A percentile compares a stretch with the other conserved stretches of the same genome.
Conservation (phyloP, 2,888 invertebrate genomes). For the Acanthosepion lycidas region DNA sequence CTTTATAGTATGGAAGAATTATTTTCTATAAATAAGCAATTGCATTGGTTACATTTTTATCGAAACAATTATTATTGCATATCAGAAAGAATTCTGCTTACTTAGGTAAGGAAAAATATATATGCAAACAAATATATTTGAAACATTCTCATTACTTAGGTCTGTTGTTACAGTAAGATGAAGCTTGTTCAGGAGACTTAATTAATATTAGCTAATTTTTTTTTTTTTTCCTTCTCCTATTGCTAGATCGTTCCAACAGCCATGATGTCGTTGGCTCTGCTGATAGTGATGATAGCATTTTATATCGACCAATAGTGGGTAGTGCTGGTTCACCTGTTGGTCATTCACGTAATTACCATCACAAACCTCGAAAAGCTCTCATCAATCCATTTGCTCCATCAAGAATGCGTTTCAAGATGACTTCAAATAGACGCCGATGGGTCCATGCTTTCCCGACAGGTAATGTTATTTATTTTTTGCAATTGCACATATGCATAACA, state of each 20-base stretch:
- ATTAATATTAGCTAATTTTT: not conserved
- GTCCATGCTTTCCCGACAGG: conserved; percentile 93
- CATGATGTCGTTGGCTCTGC: conserved; percentile 57
- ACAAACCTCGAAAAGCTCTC: conserved; percentile 74
- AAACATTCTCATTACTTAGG: too few species aligned
- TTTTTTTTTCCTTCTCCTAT: not conserved
- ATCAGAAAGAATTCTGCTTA: too few species aligned
- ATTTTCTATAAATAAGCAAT: too few species aligned
- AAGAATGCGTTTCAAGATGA: conserved; percentile 95
- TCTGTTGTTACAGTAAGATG: too few species aligned
- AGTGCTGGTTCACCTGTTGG: conserved; percentile 70
- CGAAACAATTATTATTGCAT: too few species aligned
- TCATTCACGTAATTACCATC: conserved; percentile 58
- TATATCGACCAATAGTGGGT: conserved; percentile 64
- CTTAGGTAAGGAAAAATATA: too few species aligned
- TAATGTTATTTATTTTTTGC: conserved; percentile 44
- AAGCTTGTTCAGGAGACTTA: too few species aligned
- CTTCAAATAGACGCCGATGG: conserved; percentile 96
- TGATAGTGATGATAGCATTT: conserved; percentile 59
- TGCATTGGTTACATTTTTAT: too few species aligned
- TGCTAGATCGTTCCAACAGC: conserved; percentile 51
- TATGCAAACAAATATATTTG: too few species aligned
- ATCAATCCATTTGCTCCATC: conserved; percentile 99
- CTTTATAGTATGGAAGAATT: too few species aligned
- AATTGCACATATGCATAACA: too few species aligned